Conservation (phyloP, 1,140 invertebrate species). For the Nymphalis io region DNA sequence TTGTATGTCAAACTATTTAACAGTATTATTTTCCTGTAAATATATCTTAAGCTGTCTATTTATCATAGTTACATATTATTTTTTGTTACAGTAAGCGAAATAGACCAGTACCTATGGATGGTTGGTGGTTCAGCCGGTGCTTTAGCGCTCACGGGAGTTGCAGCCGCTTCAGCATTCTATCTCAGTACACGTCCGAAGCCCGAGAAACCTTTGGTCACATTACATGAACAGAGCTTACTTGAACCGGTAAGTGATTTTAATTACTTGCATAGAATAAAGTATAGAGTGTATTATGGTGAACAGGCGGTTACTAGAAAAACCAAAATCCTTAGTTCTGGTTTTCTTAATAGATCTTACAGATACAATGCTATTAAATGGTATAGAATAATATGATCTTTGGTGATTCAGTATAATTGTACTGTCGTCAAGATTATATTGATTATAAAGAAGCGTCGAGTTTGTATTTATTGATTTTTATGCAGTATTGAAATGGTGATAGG, state of each 20-base stretch:
- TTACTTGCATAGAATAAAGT: background rate
- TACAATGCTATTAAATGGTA: too few species aligned
- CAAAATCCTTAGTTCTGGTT: too few species aligned
- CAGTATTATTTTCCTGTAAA: background rate
- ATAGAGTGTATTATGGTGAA: background rate
- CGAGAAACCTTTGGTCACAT: conserved; percentile 88
- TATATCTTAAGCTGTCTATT: background rate
- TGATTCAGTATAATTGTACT: too few species aligned
- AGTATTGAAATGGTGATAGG: too few species aligned
- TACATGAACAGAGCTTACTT: conserved; percentile 86
- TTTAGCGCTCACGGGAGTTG: conserved; percentile 87
- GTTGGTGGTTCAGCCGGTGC: conserved; percentile 88
- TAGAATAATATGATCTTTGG: too few species aligned
- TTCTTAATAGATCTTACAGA: too few species aligned
- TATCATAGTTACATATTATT: conserved; percentile 1
- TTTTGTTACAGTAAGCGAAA: conserved; percentile 83
- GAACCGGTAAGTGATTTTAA: conserved; percentile 82
- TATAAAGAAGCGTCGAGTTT: too few species aligned
- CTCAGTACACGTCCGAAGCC: conserved; percentile 86
- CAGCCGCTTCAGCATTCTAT: conserved; percentile 87
- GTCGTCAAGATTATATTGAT: too few species aligned
- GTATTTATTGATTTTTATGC: too few species aligned
- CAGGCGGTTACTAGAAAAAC: too few species aligned
- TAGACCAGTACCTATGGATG: conserved; percentile 89
- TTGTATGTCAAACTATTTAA: too few species aligned